phyloP scores from a whole-genome alignment of 2,797 vertebrate species.

The Melanotaenia trifasciata region DNA sequence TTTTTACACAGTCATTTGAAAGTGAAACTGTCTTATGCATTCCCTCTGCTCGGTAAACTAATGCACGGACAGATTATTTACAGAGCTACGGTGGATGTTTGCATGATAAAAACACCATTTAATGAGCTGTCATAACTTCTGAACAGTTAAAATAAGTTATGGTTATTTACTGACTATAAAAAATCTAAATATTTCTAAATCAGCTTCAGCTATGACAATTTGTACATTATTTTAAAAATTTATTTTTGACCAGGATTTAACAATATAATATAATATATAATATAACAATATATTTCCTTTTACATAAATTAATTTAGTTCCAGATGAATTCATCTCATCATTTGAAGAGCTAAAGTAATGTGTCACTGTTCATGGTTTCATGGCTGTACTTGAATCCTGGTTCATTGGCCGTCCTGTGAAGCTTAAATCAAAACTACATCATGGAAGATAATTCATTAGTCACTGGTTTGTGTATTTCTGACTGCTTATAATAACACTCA shows the following conservation, averaged over 20 bases:
- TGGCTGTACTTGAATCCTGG: too few relatives aligned
- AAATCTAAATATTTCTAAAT: background rate
- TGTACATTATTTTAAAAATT: too few relatives aligned
- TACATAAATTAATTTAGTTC: background rate
- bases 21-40: slow-evolving; percentile 12
- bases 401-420: too few relatives aligned
- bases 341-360: background rate
- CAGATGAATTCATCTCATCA: background rate
- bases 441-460: background rate
- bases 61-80: slow-evolving; percentile 47
- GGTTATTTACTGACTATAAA: background rate
- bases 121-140: slow-evolving; percentile 31
- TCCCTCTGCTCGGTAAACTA: background rate
- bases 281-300: background rate
- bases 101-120: slow-evolving; percentile 44
- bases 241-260: background rate
- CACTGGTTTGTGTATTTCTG: background rate
- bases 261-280: too few relatives aligned
- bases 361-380: too few relatives aligned
- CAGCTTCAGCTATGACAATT: too few relatives aligned
- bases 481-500: background rate
- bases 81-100: slow-evolving; percentile 17
- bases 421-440: background rate
- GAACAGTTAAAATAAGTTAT: slow-evolving; percentile 30
- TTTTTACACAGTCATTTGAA: slow-evolving; percentile 46